Conservation (phyloP, 1,140 invertebrate species). For the Drosophila prosaltans region DNA sequence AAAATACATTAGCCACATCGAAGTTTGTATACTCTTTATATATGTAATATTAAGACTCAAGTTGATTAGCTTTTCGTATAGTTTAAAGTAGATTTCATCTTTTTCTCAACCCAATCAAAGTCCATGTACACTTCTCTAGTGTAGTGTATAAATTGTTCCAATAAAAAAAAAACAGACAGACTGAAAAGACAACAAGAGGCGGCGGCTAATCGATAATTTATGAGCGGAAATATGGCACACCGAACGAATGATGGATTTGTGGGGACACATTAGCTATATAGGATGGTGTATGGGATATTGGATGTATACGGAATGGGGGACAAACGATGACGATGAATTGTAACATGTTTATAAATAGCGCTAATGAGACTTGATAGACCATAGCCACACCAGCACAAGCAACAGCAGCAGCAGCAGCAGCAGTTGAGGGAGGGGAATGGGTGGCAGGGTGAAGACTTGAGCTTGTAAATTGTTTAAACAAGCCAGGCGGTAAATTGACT, state of each 20-base stretch:
- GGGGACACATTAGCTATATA: not conserved
- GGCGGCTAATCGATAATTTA: conserved; percentile 75
- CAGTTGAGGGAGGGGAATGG: too few species aligned
- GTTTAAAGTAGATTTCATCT: too few species aligned
- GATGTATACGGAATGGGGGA: conserved; percentile 12
- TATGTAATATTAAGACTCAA: too few species aligned
- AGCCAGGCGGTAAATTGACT: conserved; percentile 59
- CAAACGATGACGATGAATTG: conserved; percentile 25
- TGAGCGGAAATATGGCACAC: conserved; percentile 65
- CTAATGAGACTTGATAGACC: conserved; percentile 55
- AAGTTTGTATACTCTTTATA: too few species aligned
- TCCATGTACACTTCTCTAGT: not conserved
- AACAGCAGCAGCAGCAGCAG: too few species aligned
- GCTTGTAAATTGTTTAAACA: conserved; percentile 73
- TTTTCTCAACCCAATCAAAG: too few species aligned
- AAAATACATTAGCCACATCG: too few species aligned
- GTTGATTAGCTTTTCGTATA: too few species aligned
- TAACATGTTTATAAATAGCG: conserved; percentile 77
- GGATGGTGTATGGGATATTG: not conserved
- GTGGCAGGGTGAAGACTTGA: not conserved
- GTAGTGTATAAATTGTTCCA: not conserved
- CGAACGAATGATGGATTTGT: conserved; percentile 47
- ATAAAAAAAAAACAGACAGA: conserved; percentile 9
- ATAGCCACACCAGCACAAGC: not conserved
- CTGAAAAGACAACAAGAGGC: conserved; percentile 32